Conservation (phyloP, 2,888 invertebrate genomes). For the Catocala nupta region DNA sequence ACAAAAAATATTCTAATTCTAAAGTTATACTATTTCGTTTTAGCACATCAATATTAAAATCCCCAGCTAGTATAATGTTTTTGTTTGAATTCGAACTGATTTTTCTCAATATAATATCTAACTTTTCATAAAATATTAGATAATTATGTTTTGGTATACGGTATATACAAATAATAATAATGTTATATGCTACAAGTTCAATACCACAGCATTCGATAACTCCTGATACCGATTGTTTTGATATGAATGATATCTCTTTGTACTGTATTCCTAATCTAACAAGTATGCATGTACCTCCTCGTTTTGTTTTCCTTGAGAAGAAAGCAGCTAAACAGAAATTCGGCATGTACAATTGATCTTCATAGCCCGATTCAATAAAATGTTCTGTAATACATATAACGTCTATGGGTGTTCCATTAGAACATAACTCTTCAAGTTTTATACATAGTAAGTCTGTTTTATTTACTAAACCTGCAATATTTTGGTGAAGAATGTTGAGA, state of each 20-base stretch:
- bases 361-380: neutral
- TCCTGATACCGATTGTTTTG: neutral
- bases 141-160: conserved; percentile 1
- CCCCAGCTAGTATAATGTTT: neutral
- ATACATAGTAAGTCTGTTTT: neutral
- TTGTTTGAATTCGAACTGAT: neutral
- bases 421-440: neutral
- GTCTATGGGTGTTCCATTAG: neutral
- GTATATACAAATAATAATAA: conserved; percentile 1
- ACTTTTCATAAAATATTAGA: conserved; percentile 2
- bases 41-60: conserved; percentile 6
- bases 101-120: conserved; percentile 3
- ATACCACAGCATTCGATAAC: neutral
- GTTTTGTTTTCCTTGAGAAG: neutral
- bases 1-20: conserved; percentile 8
- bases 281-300: neutral
- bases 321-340: neutral
- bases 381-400: neutral
- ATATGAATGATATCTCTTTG: neutral
- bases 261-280: neutral
- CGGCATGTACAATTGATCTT: neutral
- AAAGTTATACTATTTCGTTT: conserved; percentile 7
- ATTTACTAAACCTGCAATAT: neutral
- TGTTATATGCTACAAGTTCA: neutral
- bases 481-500: neutral